Base-by-base conservation (phyloP, 2,113 vertebrate genomes). In the Muntiacus reevesi region DNA sequence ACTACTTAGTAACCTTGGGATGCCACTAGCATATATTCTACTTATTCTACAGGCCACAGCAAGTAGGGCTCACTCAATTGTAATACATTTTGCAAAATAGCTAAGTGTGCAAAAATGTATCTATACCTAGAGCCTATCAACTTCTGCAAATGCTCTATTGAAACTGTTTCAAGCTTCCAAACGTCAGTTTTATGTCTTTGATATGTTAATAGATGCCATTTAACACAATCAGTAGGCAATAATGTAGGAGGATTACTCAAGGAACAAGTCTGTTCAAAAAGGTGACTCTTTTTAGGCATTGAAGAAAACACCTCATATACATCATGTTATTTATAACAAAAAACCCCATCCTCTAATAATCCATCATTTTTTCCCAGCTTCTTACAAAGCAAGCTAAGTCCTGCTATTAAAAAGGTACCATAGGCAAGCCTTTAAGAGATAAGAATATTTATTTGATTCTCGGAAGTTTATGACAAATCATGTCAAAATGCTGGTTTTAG, bases 111-210 rank as follows among this genome's bases (percentile, higher is more conserved):
- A 94, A 92, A 86, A 94, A 78, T n/a, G 10, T 67, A 84, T 71
- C 57, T 95, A n/a, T 4, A 78, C 13, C 16, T 2, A 71, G 19
- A 97, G 90, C 21, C 16, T 87, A 67, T 60, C 67, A 60, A 12
- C 43, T 23, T 95, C 55, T 89, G 19, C 16, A 90, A 96, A 92
- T 95, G 25, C 25, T 89, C 30, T 93, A 84, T 45, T 94, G 45
- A 30, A 95, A 91, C 87, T 90, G 27, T 92, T 87, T 94, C 30
- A 30, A 94, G 33, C 54, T 95, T 92, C 21, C 36, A 87, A 94
- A 90, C 52, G 33, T 97, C 71, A 83, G 28, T 9, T 79, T 90
- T 95, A 33, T 89, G 45, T 84, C 36, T 95, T 88, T 23, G 1
- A 62, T 83, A 59, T 43, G 45, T 4, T 93, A 94, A 81, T 13